phyloP scores from a whole-genome alignment of 2,888 invertebrate genomes.

The Lepidocyrtinus sp. region DNA sequence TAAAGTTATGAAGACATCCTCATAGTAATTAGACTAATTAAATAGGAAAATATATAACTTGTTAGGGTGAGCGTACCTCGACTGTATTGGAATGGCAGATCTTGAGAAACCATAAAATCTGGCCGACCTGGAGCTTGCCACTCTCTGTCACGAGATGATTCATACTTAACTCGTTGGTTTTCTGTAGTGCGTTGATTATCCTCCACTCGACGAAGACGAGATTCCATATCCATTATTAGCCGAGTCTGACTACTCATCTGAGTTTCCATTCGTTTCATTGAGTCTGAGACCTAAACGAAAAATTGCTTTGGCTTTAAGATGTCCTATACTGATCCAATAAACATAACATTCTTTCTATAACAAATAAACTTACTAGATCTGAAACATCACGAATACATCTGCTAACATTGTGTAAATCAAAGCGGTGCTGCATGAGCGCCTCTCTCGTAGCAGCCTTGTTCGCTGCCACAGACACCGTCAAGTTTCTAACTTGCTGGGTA shows the following conservation, averaged over 20 bases:
- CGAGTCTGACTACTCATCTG: constrained; percentile 32
- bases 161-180: constrained; percentile 20
- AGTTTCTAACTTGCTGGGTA: constrained; percentile 45
- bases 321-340: too few species aligned
- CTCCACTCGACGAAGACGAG: constrained; percentile 39
- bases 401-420: constrained; percentile 47
- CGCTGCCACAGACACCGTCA: constrained; percentile 27
- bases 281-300: constrained; percentile 46
- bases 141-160: constrained; percentile 36
- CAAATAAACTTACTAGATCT: constrained; percentile 35
- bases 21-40: not conserved
- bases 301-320: not conserved
- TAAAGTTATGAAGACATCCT: too few species aligned
- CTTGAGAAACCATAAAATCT: constrained; percentile 48
- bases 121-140: constrained; percentile 50
- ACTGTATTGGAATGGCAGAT: constrained; percentile 39
- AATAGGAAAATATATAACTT: not conserved
- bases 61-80: constrained; percentile 34
- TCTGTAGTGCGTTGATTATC: constrained; percentile 37
- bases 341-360: not conserved
- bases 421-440: constrained; percentile 48
- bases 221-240: constrained; percentile 45
- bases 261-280: constrained; percentile 41
- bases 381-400: constrained; percentile 46
- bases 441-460: constrained; percentile 46